Evolutionary conservation across 2,113 vertebrate genomes (phyloP), one percentile per base, ranked within the genome.

Genomic region (Columba livia): DNA sequence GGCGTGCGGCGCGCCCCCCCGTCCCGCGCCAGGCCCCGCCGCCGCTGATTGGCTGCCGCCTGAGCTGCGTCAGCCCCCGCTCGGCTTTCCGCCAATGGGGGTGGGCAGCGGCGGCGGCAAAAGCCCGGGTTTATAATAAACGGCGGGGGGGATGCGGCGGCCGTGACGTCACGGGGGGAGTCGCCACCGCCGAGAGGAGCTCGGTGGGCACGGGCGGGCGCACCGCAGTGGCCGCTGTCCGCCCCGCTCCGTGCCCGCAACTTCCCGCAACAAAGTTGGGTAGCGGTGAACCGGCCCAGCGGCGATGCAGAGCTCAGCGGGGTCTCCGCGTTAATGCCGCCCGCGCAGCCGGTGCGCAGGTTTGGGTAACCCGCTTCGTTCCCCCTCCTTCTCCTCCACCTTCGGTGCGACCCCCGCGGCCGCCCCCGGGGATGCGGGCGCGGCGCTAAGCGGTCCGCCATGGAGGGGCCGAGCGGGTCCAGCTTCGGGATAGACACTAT

Each of bases 401-500:
- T 62, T 38, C 60, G 23, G 79, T 70, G 86, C 66, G 93, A 92
- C 74, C 89, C 90, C 73, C 53, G 72, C 78, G 67, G 90, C 72
- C 61, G 97, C 96, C 97, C 97, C 65, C 97, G 69, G 98, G 98
- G 97, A 99, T 98, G 98, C 98, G 98, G 98, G 85, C 97, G 96
- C 96, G 95, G 98, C 97, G 97, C 97, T 98, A 93, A 92, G 97
- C 88, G 90, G 89, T 95, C 96, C 98, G 98, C 98, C 92, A 99
- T 99, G 99, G 99, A 99, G 98, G 99, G 97, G 98, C 98, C 99
- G 96, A 99, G 99, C 97, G 98, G 98, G 96, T 99, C 99, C 93
- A 99, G 98, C 98, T 99, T 99, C 98, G 99, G 99, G 97, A 99
- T 99, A 98, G 99, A 99, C 98, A 99, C 99, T 97, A 99, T 99